These are phyloP conservation scores for Tiliacea aurago DNA, from an alignment of 2,888 invertebrate genomes.

Conservation along the genomic window DNA sequence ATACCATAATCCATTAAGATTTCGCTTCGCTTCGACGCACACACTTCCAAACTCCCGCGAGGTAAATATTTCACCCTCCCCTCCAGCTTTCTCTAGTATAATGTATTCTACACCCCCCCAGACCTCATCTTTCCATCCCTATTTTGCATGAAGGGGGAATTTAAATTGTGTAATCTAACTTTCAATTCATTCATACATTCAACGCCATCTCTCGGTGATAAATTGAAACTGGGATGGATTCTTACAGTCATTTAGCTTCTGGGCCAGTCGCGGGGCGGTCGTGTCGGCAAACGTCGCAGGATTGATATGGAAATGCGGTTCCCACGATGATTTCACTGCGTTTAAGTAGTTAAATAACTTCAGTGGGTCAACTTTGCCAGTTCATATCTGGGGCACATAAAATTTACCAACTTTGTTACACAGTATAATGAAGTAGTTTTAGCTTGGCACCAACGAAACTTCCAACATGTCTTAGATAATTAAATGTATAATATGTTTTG, in stretches of 20 bases:
- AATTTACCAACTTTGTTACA: conserved; percentile 53
- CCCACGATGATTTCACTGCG: conserved; percentile 63
- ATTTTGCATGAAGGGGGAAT: conserved; percentile 91
- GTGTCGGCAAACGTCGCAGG: conserved; percentile 64
- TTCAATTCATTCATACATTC: conserved; percentile 91
- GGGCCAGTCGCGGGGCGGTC: conserved; percentile 66
- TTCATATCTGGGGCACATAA: conserved; percentile 56
- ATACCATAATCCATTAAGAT: conserved; percentile 90
- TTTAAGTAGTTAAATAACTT: conserved; percentile 60
- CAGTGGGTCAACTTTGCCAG: conserved; percentile 57
- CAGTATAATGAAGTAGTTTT: conserved; percentile 57
- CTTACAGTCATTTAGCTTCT: conserved; percentile 84
- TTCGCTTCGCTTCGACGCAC: conserved; percentile 85
- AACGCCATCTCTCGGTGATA: conserved; percentile 89
- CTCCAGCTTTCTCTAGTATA: conserved; percentile 78
- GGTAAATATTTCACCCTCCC: conserved; percentile 88
- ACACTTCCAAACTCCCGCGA: conserved; percentile 88
- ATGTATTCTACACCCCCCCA: conserved; percentile 87
- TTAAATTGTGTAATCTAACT: conserved; percentile 91
- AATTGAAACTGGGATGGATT: conserved; percentile 88
- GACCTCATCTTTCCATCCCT: conserved; percentile 89
- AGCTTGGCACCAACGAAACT: conserved; percentile 46
- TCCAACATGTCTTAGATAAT: conserved; percentile 49
- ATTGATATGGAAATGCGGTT: conserved; percentile 77
- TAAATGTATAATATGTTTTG: conserved; percentile 35